These are phyloP conservation scores for Mythimna impura DNA, from an alignment of 2,888 invertebrate species.

Conservation along the genomic window DNA sequence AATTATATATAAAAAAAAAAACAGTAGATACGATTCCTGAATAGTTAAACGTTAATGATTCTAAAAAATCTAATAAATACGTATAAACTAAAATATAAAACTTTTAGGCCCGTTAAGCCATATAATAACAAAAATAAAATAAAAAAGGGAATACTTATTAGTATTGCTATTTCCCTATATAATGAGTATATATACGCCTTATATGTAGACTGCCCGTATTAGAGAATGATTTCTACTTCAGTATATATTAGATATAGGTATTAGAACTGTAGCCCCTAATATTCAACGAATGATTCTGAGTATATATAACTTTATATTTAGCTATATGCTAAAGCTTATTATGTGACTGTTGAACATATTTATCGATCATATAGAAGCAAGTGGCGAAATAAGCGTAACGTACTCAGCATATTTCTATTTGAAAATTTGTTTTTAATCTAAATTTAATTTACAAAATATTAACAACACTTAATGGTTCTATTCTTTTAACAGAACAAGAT, in stretches of 20 bases:
- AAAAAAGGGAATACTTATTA: conserved; percentile 41
- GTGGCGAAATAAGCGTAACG: background rate
- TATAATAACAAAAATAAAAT: conserved; percentile 12
- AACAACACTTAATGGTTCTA: background rate
- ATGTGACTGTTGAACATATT: conserved; percentile 27
- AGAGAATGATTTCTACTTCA: conserved; percentile 39
- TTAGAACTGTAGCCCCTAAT: conserved; percentile 50
- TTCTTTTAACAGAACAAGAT: background rate
- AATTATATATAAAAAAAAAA: background rate
- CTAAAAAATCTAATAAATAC: conserved; percentile 16
- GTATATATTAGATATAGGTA: conserved; percentile 50
- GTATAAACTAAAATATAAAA: conserved; percentile 15
- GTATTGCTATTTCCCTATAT: conserved; percentile 39
- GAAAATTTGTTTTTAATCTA: background rate
- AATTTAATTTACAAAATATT: background rate
- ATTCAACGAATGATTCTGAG: conserved; percentile 51
- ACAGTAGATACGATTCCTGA: conserved; percentile 18
- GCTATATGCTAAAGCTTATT: conserved; percentile 41
- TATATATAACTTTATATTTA: conserved; percentile 34
- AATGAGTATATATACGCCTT: conserved; percentile 59
- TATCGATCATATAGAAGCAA: conserved; percentile 34
- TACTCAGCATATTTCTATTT: background rate
- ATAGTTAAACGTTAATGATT: conserved; percentile 1
- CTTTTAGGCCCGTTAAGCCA: conserved; percentile 30
- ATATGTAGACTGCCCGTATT: conserved; percentile 57